These are phyloP conservation scores for Tribolium freemani DNA, from an alignment of 2,888 invertebrate genomes.

Conservation along the genomic window DNA sequence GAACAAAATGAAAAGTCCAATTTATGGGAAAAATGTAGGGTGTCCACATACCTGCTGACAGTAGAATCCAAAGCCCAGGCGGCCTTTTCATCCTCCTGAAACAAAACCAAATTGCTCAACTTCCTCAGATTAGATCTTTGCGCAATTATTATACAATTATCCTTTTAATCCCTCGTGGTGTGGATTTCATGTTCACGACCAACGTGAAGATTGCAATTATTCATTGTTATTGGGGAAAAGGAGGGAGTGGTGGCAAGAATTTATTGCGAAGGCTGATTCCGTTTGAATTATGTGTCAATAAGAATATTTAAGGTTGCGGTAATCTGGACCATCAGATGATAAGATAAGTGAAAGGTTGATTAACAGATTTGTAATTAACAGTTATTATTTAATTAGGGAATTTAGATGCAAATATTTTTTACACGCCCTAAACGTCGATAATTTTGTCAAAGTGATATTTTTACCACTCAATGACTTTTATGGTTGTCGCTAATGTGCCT, in stretches of 20 bases:
- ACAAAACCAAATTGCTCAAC: conserved; percentile 52
- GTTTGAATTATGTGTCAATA: no score
- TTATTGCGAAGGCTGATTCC: no score
- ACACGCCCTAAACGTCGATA: neutral
- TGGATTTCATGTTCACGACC: conserved; percentile 18
- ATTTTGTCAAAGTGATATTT: neutral
- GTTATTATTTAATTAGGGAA: neutral
- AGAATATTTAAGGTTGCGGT: no score
- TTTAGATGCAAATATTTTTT: neutral
- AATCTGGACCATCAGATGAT: no score
- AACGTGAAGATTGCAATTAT: neutral
- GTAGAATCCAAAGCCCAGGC: conserved; percentile 70
- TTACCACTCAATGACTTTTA: no score
- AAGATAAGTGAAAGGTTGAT: neutral
- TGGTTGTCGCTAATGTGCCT: neutral
- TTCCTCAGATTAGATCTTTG: neutral
- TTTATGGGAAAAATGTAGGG: conserved; percentile 17
- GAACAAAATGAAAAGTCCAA: conserved; percentile 43
- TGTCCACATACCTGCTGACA: conserved; percentile 69
- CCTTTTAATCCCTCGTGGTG: neutral
- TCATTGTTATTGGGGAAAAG: no score
- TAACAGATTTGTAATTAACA: neutral
- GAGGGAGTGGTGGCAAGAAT: no score
- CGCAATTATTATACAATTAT: conserved; percentile 12
- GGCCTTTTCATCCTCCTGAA: conserved; percentile 70